These are phyloP conservation scores for Melikaiella ostensackeni DNA, from an alignment of 2,888 invertebrate species.

Conservation along the genomic window DNA sequence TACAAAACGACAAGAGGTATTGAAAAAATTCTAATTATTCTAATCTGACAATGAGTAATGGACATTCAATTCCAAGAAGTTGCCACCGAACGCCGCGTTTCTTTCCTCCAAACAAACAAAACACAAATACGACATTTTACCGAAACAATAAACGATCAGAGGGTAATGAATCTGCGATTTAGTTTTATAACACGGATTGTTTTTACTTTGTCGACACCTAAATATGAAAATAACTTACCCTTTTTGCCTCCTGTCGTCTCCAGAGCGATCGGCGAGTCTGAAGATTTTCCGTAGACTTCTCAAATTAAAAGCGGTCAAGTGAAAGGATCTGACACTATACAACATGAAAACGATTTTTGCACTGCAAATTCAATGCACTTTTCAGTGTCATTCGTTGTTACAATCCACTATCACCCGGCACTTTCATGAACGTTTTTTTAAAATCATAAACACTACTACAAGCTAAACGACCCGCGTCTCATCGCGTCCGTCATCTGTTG, in stretches of 20 bases:
- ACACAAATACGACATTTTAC: neutral
- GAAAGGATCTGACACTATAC: neutral
- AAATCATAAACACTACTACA: neutral
- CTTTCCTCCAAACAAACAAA: neutral
- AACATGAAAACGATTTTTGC: neutral
- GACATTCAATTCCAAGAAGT: neutral
- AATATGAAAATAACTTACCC: neutral
- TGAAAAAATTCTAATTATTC: neutral
- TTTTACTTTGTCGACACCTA: neutral
- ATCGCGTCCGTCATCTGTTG: neutral
- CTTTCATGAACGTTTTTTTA: neutral
- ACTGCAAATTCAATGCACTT: neutral
- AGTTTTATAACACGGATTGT: neutral
- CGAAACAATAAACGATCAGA: neutral
- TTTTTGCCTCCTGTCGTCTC: neutral
- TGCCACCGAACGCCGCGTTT: neutral
- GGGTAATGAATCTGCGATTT: neutral
- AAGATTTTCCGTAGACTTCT: neutral
- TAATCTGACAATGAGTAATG: neutral
- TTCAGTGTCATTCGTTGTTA: neutral
- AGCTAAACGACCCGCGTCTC: neutral
- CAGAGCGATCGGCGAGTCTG: neutral
- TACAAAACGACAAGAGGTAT: too few species aligned
- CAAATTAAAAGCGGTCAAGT: neutral
- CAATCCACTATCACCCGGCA: neutral